Evolutionary conservation across 2,888 invertebrate genomes (phyloP).

Genomic region (Metopia argyrocephala): DNA sequence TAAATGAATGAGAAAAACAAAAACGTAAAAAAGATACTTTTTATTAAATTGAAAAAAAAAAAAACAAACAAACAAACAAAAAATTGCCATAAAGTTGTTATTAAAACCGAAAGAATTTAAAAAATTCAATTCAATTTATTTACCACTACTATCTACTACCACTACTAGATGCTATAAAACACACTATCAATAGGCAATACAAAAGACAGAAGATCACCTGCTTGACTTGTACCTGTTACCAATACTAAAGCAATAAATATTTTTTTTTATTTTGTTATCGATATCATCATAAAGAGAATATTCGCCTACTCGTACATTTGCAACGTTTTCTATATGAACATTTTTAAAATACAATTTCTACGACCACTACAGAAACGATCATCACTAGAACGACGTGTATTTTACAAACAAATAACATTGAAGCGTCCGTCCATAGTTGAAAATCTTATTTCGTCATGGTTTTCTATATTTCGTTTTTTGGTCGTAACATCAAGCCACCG

Average conservation of each 20-base stretch:
- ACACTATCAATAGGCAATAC: too few species aligned
- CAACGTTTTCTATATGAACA: neutral
- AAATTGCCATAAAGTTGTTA: neutral
- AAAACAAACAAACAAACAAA: too few species aligned
- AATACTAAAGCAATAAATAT: too few species aligned
- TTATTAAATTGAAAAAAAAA: neutral
- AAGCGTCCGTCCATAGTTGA: neutral
- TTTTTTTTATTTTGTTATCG: neutral
- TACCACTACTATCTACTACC: too few species aligned
- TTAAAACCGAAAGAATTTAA: neutral
- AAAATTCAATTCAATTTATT: too few species aligned
- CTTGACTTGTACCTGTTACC: neutral
- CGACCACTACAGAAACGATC: neutral
- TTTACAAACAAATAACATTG: conserved; percentile 43
- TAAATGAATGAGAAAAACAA: neutral
- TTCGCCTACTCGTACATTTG: neutral
- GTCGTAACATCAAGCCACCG: conserved; percentile 74
- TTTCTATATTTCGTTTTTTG: conserved; percentile 76
- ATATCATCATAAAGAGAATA: neutral
- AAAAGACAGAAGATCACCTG: neutral
- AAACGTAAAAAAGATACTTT: neutral
- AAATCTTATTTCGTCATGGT: conserved; percentile 71
- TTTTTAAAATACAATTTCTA: neutral
- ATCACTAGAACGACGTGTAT: neutral
- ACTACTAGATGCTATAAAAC: too few species aligned